phyloP scores from a whole-genome alignment of 2,797 vertebrate genomes.

The Acanthopagrus latus region DNA sequence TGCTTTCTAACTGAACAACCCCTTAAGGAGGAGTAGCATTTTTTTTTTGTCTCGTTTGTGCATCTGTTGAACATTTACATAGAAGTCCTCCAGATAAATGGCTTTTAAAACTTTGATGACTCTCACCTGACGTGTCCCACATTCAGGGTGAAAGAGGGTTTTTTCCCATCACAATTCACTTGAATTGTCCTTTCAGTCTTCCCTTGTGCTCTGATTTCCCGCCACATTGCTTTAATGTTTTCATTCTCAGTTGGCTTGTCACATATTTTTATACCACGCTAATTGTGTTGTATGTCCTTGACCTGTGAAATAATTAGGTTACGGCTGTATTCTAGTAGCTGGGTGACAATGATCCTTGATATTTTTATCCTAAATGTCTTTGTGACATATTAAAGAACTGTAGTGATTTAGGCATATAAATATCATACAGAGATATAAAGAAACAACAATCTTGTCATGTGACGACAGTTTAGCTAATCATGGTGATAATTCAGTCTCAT shows the following conservation, averaged over 20 bases:
- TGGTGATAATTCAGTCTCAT: constrained; percentile 36
- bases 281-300: not conserved
- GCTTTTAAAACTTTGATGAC: constrained; percentile 26
- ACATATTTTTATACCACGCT: not conserved
- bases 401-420: not conserved
- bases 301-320: not conserved
- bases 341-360: not conserved
- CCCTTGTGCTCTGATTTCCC: not conserved
- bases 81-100: constrained; percentile 11
- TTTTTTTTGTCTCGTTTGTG: constrained; percentile 7
- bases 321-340: not conserved
- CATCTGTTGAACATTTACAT: constrained; percentile 17
- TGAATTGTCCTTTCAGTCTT: not conserved
- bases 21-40: not conserved
- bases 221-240: not conserved
- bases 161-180: not conserved
- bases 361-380: constrained; percentile 7
- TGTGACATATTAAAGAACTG: not conserved
- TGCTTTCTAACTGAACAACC: not conserved
- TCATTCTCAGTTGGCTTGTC: not conserved
- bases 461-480: constrained; percentile 25
- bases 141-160: not conserved
- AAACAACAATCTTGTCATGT: constrained; percentile 1
- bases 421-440: not conserved
- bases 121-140: constrained; percentile 16